Evolutionary conservation across 2,113 vertebrate genomes (phyloP).

Genomic region (Mustela lutreola): DNA sequence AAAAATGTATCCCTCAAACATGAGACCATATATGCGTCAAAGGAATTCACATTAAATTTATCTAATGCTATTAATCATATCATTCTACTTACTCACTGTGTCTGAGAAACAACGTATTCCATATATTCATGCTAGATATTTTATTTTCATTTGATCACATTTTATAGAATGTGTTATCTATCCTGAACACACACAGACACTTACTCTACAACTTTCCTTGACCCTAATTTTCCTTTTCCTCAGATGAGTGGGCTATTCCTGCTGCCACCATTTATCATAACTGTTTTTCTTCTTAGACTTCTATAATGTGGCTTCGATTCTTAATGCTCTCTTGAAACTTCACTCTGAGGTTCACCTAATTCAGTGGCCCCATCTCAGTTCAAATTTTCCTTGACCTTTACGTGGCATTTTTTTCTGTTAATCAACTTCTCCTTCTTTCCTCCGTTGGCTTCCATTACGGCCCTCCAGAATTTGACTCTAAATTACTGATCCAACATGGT

Average conservation of each 20-base stretch:
- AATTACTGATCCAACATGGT: constrained; percentile 31
- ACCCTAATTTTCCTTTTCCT: constrained; percentile 80
- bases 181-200: constrained; percentile 69
- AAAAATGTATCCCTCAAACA: neutral
- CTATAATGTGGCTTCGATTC: constrained; percentile 61
- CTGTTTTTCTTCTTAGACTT: constrained; percentile 76
- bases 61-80: neutral
- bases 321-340: constrained; percentile 73
- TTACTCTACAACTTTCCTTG: constrained; percentile 73
- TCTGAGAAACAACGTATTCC: neutral
- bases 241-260: constrained; percentile 77
- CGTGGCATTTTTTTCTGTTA: constrained; percentile 42
- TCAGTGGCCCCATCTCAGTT: constrained; percentile 65
- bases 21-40: neutral
- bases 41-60: constrained; percentile 18
- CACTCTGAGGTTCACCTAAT: constrained; percentile 67
- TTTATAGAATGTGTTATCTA: constrained; percentile 55
- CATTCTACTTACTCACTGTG: neutral
- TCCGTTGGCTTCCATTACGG: constrained; percentile 26
- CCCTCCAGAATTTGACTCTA: constrained; percentile 62
- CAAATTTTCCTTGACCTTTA: constrained; percentile 71
- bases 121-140: constrained; percentile 50
- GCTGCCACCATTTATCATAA: constrained; percentile 75
- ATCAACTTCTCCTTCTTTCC: constrained; percentile 70
- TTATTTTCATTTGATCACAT: constrained; percentile 68